Evolutionary conservation across 2,888 invertebrate species (phyloP).

Genomic region (Drosophila vallismaia): DNA sequence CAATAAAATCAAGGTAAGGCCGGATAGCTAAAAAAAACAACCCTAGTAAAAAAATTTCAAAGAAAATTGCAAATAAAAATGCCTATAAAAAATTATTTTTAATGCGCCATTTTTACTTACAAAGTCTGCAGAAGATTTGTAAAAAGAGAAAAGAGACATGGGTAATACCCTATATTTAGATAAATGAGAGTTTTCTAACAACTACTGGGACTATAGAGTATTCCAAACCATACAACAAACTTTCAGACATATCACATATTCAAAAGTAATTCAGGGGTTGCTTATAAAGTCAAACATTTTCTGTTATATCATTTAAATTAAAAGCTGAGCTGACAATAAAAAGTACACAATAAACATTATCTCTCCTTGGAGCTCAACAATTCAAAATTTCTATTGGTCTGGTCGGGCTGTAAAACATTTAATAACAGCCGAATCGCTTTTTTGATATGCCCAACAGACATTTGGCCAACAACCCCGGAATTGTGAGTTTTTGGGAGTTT

Average conservation of each 20-base stretch:
- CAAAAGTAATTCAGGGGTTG: slow-evolving; percentile 39
- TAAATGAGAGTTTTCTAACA: background rate
- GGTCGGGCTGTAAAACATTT: slow-evolving; percentile 75
- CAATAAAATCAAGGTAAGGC: slow-evolving; percentile 48
- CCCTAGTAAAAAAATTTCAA: slow-evolving; percentile 47
- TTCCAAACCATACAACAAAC: background rate
- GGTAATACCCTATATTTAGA: slow-evolving; percentile 29
- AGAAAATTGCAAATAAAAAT: slow-evolving; percentile 67
- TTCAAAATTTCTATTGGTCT: slow-evolving; percentile 60
- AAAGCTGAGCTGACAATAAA: slow-evolving; percentile 78
- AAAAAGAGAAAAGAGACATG: background rate
- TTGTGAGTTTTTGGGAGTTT: slow-evolving; percentile 25
- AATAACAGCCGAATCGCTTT: slow-evolving; percentile 59
- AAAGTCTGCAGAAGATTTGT: slow-evolving; percentile 28
- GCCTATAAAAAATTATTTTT: slow-evolving; percentile 75
- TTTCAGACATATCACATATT: slow-evolving; percentile 17
- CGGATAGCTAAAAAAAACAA: slow-evolving; percentile 32
- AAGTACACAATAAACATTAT: slow-evolving; percentile 53
- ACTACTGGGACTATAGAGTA: background rate
- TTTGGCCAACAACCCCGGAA: slow-evolving; percentile 48
- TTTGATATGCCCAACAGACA: slow-evolving; percentile 40
- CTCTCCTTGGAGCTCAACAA: slow-evolving; percentile 52
- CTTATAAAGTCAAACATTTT: slow-evolving; percentile 61
- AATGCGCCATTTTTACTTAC: slow-evolving; percentile 73
- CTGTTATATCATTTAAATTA: slow-evolving; percentile 80